Conservation (phyloP, 2,113 vertebrate genomes). For the Piaya cayana region DNA sequence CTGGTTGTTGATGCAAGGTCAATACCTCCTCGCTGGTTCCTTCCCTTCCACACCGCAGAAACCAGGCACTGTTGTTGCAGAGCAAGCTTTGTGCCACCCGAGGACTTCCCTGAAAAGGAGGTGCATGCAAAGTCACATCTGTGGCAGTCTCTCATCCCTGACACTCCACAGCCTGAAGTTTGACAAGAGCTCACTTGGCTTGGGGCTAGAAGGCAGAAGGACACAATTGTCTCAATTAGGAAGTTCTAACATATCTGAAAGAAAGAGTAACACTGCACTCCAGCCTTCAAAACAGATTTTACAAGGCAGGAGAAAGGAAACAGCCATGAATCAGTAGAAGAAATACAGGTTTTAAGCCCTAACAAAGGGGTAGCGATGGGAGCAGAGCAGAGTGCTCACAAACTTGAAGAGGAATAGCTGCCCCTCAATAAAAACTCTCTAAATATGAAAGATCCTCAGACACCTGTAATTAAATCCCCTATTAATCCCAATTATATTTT, state of each 20-base stretch:
- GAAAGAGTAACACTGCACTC: not conserved
- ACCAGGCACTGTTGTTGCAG: not conserved
- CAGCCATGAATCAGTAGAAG: slow-evolving; percentile 1
- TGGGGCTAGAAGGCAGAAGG: not conserved
- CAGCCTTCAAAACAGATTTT: not conserved
- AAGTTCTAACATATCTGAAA: not conserved
- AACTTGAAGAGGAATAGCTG: slow-evolving; percentile 35
- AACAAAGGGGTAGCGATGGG: slow-evolving; percentile 22
- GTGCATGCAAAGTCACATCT: not conserved
- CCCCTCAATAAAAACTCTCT: slow-evolving; percentile 28
- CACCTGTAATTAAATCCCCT: slow-evolving; percentile 40
- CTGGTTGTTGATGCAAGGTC: not conserved
- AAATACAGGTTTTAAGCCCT: slow-evolving; percentile 34
- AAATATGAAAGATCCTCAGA: slow-evolving; percentile 42
- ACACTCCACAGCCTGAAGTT: not conserved
- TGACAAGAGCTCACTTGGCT: not conserved
- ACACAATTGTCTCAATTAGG: not conserved
- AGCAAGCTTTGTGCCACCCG: not conserved
- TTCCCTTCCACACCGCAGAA: accelerated
- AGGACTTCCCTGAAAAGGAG: not conserved
- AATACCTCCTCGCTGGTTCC: not conserved
- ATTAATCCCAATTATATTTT: slow-evolving; percentile 46
- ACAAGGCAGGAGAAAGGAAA: not conserved
- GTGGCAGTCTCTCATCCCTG: not conserved
- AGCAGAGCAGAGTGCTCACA: not conserved